Evolutionary conservation across 2,113 vertebrate genomes (phyloP).

Genomic region (Sigmodon hispidus): DNA sequence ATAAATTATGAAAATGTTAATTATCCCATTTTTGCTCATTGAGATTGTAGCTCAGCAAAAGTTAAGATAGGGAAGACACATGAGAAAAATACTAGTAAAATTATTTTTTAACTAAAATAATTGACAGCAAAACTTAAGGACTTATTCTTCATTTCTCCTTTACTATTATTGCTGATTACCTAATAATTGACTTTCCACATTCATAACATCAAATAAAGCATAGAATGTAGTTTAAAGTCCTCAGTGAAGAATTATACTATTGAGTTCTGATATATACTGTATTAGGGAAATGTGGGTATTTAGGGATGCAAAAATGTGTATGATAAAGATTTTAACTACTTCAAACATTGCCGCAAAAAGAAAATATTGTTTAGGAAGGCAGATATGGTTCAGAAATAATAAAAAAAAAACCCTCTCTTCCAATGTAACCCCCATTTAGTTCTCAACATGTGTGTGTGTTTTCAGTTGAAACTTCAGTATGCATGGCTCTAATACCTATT

Average conservation of each 20-base stretch:
- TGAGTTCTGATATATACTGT: background rate
- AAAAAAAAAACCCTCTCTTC: background rate
- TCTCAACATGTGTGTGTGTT: background rate
- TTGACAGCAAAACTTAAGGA: background rate
- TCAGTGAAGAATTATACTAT: background rate
- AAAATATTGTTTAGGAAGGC: no score
- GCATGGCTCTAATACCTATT: no score
- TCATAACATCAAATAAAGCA: background rate
- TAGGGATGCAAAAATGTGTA: background rate
- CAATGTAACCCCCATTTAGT: no score
- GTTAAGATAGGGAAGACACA: background rate
- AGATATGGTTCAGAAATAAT: no score
- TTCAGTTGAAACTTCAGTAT: background rate
- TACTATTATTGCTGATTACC: background rate
- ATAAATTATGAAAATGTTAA: background rate
- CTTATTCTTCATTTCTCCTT: background rate
- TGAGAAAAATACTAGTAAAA: constrained; percentile 27
- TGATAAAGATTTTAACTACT: background rate
- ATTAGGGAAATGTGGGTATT: background rate
- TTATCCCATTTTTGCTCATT: background rate
- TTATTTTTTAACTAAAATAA: constrained; percentile 51
- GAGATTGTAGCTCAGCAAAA: background rate
- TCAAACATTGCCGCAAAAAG: no score
- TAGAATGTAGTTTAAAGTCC: background rate
- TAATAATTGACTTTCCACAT: background rate